Percentiles rank a stretch among this genome's conserved stretches.
Conservation (phyloP, 2,888 invertebrate genomes). For the Cryptocheilus praepositus region DNA sequence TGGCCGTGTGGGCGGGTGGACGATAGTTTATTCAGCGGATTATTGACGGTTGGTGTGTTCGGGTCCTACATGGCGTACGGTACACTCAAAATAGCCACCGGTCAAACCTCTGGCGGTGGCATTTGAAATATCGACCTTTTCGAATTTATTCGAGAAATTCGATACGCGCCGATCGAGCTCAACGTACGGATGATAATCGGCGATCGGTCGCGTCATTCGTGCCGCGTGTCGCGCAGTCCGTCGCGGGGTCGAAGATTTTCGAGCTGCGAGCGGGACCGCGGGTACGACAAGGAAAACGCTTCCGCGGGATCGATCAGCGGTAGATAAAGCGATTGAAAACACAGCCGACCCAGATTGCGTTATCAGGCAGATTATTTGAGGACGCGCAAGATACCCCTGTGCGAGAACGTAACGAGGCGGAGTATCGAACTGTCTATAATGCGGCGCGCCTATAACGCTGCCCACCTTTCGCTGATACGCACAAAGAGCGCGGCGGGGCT, state of each 20-base stretch:
- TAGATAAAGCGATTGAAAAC: slow-evolving; percentile 18
- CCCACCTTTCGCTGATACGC: slow-evolving; percentile 3
- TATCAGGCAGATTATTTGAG: slow-evolving; percentile 16
- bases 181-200: background rate
- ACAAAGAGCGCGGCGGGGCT: too few species aligned
- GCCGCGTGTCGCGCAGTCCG: background rate
- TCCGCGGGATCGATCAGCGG: slow-evolving; percentile 4
- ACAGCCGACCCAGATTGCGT: slow-evolving; percentile 21
- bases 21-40: slow-evolving; percentile 75
- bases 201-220: too few species aligned
- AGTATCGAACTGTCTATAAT: background rate
- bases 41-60: slow-evolving; percentile 73
- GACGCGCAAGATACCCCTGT: background rate
- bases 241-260: background rate
- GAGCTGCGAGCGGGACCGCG: background rate
- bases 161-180: slow-evolving; percentile 31
- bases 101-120: slow-evolving; percentile 63
- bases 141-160: slow-evolving; percentile 60
- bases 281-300: background rate
- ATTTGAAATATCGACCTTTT: slow-evolving; percentile 63
- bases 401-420: background rate
- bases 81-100: slow-evolving; percentile 71
- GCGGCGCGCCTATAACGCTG: background rate
- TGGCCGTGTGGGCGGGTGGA: slow-evolving; percentile 66
- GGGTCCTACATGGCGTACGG: slow-evolving; percentile 61